These are phyloP conservation scores for Lordiphosa mommai DNA, from an alignment of 1,140 invertebrate species.

Conservation along the genomic window DNA sequence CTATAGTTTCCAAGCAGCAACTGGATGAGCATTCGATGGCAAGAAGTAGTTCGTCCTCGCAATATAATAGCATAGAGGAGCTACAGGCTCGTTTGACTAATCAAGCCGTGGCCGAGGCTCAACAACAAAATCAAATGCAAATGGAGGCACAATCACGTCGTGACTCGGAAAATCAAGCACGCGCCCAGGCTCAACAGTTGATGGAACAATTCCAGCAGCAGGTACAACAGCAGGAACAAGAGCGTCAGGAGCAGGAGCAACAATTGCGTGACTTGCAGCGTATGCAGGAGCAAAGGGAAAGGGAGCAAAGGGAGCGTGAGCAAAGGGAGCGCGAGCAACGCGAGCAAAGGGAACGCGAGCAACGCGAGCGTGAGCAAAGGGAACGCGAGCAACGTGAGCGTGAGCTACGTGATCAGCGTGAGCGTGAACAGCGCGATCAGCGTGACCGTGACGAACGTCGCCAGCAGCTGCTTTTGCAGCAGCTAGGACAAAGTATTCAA, in stretches of 20 bases:
- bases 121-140: constrained; percentile 53
- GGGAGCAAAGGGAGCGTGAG: constrained; percentile 40
- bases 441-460: constrained; percentile 30
- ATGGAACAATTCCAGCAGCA: constrained; percentile 78
- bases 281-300: constrained; percentile 37
- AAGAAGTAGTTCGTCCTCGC: constrained; percentile 23
- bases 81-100: constrained; percentile 63
- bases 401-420: constrained; percentile 22
- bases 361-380: constrained; percentile 24
- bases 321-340: constrained; percentile 24
- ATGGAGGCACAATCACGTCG: constrained; percentile 52
- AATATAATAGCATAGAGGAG: constrained; percentile 69
- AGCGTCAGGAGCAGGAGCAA: constrained; percentile 66
- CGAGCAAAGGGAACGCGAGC: constrained; percentile 25
- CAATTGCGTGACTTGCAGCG: constrained; percentile 54
- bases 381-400: constrained; percentile 24
- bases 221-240: constrained; percentile 59
- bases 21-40: constrained; percentile 9
- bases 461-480: constrained; percentile 27
- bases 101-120: constrained; percentile 69
- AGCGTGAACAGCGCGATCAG: constrained; percentile 15
- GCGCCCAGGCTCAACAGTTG: constrained; percentile 65
- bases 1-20: constrained; percentile 81
- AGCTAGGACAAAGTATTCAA: constrained; percentile 57
- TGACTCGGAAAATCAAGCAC: constrained; percentile 63